A percentile compares a stretch with the other conserved stretches of the same genome.
Conservation (phyloP, 2,797 vertebrate species). For the Spheniscus humboldti region DNA sequence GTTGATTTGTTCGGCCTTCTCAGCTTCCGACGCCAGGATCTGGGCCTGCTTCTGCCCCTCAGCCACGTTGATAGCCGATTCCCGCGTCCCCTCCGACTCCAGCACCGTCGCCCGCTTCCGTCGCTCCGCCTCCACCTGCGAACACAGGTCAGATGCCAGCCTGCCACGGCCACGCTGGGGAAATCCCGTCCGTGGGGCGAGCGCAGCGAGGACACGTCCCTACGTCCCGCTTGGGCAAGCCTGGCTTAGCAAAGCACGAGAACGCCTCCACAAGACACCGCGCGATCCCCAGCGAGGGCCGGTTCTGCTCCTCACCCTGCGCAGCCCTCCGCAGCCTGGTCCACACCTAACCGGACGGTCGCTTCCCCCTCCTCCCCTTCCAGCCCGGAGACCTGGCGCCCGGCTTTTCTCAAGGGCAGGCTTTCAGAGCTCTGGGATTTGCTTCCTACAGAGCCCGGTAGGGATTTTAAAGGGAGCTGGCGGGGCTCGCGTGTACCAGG, state of each 20-base stretch:
- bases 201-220: fast-evolving
- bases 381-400: fast-evolving
- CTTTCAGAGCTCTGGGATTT: neutral
- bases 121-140: constrained; percentile 93
- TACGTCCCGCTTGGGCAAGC: fast-evolving
- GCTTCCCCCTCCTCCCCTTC: neutral
- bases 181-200: fast-evolving
- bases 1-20: constrained; percentile 91
- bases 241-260: fast-evolving
- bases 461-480: neutral
- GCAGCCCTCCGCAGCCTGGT: fast-evolving
- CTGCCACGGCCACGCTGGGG: fast-evolving
- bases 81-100: constrained; percentile 92
- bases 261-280: fast-evolving
- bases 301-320: neutral
- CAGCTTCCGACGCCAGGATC: constrained; percentile 92
- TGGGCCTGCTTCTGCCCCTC: constrained; percentile 93
- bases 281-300: fast-evolving
- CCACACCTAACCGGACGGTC: neutral
- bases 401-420: neutral
- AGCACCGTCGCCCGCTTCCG: constrained; percentile 92
- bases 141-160: neutral
- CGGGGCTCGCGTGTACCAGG: neutral
- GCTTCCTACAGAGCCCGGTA: neutral
- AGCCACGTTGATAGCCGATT: constrained; percentile 91